Evolutionary conservation across 2,113 vertebrate species (phyloP).

Genomic region (Peromyscus polionotus): DNA sequence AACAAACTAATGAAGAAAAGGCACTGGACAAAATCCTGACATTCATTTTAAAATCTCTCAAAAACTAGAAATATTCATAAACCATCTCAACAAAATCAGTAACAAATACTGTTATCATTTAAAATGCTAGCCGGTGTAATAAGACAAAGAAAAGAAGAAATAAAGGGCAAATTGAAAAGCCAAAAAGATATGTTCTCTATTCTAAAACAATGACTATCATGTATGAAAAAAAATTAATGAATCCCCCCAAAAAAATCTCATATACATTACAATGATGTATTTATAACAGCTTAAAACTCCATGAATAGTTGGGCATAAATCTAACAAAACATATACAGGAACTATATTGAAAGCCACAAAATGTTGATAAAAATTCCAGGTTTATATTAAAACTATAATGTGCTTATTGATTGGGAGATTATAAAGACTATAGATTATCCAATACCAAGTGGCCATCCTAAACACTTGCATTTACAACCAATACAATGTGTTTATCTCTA

Average conservation of each 20-base stretch:
- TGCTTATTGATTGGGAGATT: background rate
- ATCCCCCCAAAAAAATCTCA: background rate
- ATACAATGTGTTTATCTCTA: background rate
- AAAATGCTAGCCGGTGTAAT: background rate
- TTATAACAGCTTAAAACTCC: background rate
- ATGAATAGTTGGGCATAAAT: background rate
- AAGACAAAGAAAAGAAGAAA: background rate
- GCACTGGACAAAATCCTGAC: background rate
- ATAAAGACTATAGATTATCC: background rate
- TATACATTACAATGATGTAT: background rate
- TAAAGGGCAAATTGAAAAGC: background rate
- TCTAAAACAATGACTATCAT: background rate
- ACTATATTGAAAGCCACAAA: background rate
- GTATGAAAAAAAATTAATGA: background rate
- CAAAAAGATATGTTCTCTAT: background rate
- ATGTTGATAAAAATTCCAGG: background rate
- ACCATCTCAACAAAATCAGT: background rate
- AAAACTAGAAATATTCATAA: background rate
- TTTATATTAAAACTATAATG: background rate
- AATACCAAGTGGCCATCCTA: background rate
- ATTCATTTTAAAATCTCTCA: background rate
- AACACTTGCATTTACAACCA: background rate
- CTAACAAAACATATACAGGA: background rate
- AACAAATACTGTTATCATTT: background rate
- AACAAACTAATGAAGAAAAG: background rate